Percentiles rank a stretch among this genome's conserved stretches.
Conservation (phyloP, 2,888 invertebrate species). For the Tipula helvola region DNA sequence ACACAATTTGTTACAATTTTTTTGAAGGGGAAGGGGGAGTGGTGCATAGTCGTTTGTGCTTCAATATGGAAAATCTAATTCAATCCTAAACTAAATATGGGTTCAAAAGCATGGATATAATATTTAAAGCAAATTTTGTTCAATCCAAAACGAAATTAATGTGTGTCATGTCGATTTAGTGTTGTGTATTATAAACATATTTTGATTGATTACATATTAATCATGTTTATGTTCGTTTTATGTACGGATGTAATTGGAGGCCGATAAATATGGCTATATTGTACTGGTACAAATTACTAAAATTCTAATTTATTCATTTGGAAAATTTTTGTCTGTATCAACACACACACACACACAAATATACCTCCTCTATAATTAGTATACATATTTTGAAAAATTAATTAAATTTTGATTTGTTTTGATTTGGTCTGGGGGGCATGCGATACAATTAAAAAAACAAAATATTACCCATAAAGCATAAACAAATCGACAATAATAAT, state of each 20-base stretch:
- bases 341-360: not conserved
- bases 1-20: not conserved
- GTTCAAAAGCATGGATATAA: not conserved
- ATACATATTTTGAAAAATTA: not conserved
- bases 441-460: not conserved
- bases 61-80: not conserved
- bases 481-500: not conserved
- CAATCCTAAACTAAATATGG: not conserved
- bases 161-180: not conserved
- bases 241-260: not conserved
- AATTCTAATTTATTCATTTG: not conserved
- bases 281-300: not conserved
- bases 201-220: conserved; percentile 4
- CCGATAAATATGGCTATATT: not conserved
- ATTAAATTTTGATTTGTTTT: not conserved
- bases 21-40: not conserved
- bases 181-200: not conserved
- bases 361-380: not conserved
- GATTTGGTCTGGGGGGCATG: not conserved
- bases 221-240: not conserved
- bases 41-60: not conserved
- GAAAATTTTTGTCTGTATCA: not conserved
- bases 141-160: not conserved
- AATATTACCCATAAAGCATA: not conserved
- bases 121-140: not conserved